Evolutionary conservation across 2,797 vertebrate species (phyloP).

Genomic region (Falco berigora): DNA sequence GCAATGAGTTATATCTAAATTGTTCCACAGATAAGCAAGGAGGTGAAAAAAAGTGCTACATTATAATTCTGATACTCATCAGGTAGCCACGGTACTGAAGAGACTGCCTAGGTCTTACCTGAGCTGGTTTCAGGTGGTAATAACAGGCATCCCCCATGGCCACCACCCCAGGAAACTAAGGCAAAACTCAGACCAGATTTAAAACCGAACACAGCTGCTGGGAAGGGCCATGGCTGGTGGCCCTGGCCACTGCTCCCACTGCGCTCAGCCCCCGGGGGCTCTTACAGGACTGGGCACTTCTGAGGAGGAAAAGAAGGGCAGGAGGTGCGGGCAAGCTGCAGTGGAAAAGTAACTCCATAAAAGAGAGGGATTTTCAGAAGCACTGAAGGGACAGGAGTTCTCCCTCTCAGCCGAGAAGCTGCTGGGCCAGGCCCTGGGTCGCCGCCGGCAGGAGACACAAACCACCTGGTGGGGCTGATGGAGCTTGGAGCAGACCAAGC

Average conservation of each 20-base stretch:
- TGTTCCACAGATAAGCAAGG: neutral
- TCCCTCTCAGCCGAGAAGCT: neutral
- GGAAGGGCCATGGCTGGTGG: neutral
- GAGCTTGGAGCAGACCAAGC: neutral
- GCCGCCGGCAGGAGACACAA: neutral
- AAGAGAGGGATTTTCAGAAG: neutral
- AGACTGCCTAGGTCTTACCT: neutral
- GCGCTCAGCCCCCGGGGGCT: neutral
- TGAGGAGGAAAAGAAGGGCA: neutral
- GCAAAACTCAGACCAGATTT: neutral
- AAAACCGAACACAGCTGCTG: neutral
- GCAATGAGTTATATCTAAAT: neutral
- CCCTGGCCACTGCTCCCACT: neutral
- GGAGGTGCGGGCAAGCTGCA: neutral
- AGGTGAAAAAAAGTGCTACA: neutral
- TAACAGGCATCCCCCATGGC: neutral
- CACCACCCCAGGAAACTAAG: neutral
- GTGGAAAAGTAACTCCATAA: neutral
- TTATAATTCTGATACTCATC: neutral
- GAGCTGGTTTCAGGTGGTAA: neutral
- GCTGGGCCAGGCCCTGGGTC: neutral
- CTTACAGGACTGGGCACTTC: rapidly evolving
- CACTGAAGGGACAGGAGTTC: neutral
- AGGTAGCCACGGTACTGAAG: neutral
- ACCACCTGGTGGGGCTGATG: neutral